Conservation (phyloP, 64 coral and sea anemone genomes). For the Pocillopora verrucosa region DNA sequence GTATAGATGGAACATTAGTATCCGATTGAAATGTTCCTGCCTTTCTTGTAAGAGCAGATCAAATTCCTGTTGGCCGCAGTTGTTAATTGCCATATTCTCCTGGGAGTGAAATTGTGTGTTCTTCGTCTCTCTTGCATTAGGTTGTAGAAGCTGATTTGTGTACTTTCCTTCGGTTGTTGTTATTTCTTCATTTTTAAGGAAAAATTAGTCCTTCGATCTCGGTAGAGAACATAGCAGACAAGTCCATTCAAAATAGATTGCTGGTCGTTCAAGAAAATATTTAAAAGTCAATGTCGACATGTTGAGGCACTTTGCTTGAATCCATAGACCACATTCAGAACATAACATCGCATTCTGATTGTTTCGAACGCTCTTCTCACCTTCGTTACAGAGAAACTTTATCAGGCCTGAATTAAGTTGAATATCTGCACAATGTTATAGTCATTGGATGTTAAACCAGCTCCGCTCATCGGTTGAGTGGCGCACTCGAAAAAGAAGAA, state of each 20-base stretch:
- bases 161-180: background rate
- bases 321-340: conserved; percentile 40
- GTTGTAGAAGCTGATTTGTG: background rate
- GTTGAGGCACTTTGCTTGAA: conserved; percentile 53
- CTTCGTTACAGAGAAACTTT: conserved; percentile 35
- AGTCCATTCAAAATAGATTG: conserved; percentile 33
- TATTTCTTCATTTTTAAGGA: background rate
- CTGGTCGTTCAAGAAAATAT: background rate
- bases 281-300: conserved; percentile 31
- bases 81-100: no score
- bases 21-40: no score
- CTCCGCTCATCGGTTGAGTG: background rate
- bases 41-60: no score
- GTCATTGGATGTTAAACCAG: background rate
- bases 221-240: conserved; percentile 16
- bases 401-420: conserved; percentile 36
- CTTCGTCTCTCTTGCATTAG: no score
- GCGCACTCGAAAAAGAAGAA: no score
- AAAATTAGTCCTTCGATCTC: background rate
- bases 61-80: no score
- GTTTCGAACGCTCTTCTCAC: background rate
- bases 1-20: no score
- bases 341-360: conserved; percentile 4
- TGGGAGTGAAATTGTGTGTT: no score
- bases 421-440: background rate